Evolutionary conservation across 35 echinoderm and acorn worm species (phyloP), one percentile per base, ranked within the genome.

Genomic region (Hemicentrotus pulcherrimus): DNA sequence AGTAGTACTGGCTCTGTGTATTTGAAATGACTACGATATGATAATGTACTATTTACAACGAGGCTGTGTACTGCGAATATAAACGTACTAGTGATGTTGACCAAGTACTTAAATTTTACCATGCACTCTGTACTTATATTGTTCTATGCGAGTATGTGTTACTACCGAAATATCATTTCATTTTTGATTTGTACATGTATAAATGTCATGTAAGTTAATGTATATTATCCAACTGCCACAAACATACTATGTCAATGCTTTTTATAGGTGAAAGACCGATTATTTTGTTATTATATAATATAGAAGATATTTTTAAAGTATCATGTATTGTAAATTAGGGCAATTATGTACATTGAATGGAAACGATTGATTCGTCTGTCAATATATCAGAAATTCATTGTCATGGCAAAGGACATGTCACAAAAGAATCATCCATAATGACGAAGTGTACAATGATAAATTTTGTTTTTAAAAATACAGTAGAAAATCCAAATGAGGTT

Each of bases 301-400:
- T 28, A 78, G 28, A 28, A 78, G 6, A 78, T 78, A 71, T 78
- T 78, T 78, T 78, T 78, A n/a, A 78, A 78, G 65, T 78, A 78
- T n/a, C 65, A 78, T 78, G 65, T 78, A 78, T 78, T 78, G 65
- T 78, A 78, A 78, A 78, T 78, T 78, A 78, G 65, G 65, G 65
- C 65, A 78, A 78, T 78, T 78, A 78, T 78, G 65, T 78, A 78
- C 22, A 78, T 78, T 78, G 65, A 78, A 78, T 13, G 52, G 52
- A 59, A 14, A 10, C 12, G 11, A 59, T 59, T 2, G 16, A 59
- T 59, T 59, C 11, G 16, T 59, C 16, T 59, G 52, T 59, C 11
- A 11, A 10, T 59, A 2, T 14, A 59, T 14, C 52, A 59, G 52
- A 59, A 59, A 59, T 59, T 59, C 52, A 10, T 11, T 59, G 7